A percentile compares a stretch with the other conserved stretches of the same genome.
phyloP scores from a whole-genome alignment of 2,888 invertebrate species.

The Nomada flava region DNA sequence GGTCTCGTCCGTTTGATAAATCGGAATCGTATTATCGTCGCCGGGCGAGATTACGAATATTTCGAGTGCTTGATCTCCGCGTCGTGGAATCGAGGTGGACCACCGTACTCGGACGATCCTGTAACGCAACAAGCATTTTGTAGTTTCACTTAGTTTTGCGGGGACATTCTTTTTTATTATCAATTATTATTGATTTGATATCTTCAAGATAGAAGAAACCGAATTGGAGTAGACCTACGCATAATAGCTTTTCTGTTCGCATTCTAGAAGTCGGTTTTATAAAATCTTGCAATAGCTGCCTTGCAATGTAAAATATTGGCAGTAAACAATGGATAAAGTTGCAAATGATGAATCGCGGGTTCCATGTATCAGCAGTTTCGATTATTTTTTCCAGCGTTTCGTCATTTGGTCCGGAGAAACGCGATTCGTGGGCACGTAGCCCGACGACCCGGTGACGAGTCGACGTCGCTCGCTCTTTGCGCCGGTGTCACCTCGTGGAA shows the following conservation, averaged over 20 bases:
- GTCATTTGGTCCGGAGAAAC: constrained; percentile 29
- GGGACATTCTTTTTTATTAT: no score
- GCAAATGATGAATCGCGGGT: no score
- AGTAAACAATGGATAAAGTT: no score
- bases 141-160: no score
- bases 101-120: constrained; percentile 31
- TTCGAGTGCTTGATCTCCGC: constrained; percentile 15
- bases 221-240: no score
- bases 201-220: no score
- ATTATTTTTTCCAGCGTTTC: background rate
- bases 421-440: constrained; percentile 44
- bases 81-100: background rate
- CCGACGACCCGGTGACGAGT: constrained; percentile 39
- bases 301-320: no score
- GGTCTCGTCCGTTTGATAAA: constrained; percentile 76
- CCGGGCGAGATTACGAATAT: constrained; percentile 54
- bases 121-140: no score
- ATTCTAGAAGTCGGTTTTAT: background rate
- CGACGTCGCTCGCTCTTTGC: constrained; percentile 17
- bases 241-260: no score
- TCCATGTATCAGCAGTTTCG: no score
- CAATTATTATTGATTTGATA: no score
- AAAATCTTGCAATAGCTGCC: no score
- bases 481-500: constrained; percentile 70
- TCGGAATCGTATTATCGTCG: constrained; percentile 51